Conservation (phyloP, 64 coral and sea anemone species). For the Orbicella faveolata region DNA sequence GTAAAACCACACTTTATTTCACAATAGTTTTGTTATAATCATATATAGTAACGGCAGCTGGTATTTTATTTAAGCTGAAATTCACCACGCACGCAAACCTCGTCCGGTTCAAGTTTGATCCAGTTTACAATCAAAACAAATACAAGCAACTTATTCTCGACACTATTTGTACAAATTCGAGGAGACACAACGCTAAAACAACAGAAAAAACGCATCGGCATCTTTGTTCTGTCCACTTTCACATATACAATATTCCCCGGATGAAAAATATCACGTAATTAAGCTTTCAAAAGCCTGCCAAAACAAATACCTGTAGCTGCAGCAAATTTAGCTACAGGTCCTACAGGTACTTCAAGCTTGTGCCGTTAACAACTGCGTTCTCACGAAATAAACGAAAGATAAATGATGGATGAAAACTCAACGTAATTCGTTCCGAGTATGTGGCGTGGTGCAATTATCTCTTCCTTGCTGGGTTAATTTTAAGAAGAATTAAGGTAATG, state of each 20-base stretch:
- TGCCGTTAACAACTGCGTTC: not conserved
- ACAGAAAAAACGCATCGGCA: not conserved
- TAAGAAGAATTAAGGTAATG: no score
- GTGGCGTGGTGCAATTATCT: no score
- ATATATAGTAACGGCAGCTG: not conserved
- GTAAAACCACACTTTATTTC: not conserved
- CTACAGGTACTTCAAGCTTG: not conserved
- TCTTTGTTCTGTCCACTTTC: not conserved
- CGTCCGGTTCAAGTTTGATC: no score
- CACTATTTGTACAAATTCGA: not conserved
- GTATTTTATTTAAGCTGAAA: not conserved
- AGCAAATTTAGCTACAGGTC: not conserved
- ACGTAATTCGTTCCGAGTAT: no score
- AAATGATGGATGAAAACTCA: no score
- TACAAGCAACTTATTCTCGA: not conserved
- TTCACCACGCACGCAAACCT: not conserved
- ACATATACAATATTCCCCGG: not conserved
- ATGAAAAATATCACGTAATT: not conserved
- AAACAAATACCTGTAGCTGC: not conserved
- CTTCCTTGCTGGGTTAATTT: no score
- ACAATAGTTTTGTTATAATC: not conserved
- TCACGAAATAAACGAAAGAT: not conserved
- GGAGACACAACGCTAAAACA: not conserved
- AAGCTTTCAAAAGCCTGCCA: not conserved
- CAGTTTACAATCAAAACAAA: constrained; percentile 25